phyloP scores from a whole-genome alignment of 2,113 vertebrate species.

The Meles meles region DNA sequence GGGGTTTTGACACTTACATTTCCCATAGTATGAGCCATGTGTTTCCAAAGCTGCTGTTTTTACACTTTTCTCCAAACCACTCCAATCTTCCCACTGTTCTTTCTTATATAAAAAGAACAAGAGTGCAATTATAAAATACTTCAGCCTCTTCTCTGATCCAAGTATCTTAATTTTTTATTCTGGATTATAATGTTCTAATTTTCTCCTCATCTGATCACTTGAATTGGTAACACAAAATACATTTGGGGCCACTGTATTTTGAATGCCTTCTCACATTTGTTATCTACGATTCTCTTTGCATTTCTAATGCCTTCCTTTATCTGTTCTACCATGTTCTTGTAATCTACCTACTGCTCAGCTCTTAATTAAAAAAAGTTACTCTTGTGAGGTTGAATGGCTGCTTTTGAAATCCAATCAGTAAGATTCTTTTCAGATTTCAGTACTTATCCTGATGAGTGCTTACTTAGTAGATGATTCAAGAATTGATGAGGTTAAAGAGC shows the following conservation, averaged over 20 bases:
- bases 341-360: conserved; percentile 58
- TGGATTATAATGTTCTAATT: conserved; percentile 55
- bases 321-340: conserved; percentile 57
- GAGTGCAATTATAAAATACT: conserved; percentile 39
- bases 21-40: not conserved
- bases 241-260: conserved; percentile 27
- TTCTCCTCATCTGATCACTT: conserved; percentile 62
- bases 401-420: conserved; percentile 58
- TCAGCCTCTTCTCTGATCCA: conserved; percentile 48
- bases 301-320: conserved; percentile 49
- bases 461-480: conserved; percentile 56
- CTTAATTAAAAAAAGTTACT: conserved; percentile 70
- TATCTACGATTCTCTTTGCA: conserved; percentile 65
- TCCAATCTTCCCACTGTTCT: conserved; percentile 32
- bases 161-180: conserved; percentile 66
- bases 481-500: conserved; percentile 51
- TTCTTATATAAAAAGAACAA: conserved; percentile 42
- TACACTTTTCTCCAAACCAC: conserved; percentile 20
- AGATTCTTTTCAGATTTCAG: conserved; percentile 54
- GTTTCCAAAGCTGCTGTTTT: conserved; percentile 1
- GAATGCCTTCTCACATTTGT: conserved; percentile 40
- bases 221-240: conserved; percentile 52
- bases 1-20: conserved; percentile 10
- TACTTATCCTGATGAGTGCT: conserved; percentile 48
- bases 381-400: conserved; percentile 33